These are phyloP conservation scores for Hypsibius dujardini DNA, from an alignment of 1,140 invertebrate species.

Conservation along the genomic window DNA sequence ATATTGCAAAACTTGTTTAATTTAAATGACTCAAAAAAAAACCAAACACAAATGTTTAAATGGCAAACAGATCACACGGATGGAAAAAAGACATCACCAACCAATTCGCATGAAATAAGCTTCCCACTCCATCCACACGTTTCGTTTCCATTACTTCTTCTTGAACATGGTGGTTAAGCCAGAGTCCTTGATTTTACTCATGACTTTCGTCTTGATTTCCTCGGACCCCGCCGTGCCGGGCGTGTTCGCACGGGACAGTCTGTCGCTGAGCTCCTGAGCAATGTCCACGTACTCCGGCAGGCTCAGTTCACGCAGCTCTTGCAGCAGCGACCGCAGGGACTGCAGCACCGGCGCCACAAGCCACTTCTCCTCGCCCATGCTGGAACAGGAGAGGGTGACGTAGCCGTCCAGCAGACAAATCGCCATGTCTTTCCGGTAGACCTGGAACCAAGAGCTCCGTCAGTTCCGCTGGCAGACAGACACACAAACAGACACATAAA, in stretches of 20 bases:
- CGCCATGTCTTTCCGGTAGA: slow-evolving; percentile 14
- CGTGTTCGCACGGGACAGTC: not conserved
- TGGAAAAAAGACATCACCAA: too few relatives aligned
- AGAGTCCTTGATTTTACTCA: slow-evolving; percentile 10
- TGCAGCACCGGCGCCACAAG: slow-evolving; percentile 5
- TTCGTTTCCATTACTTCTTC: not conserved
- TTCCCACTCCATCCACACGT: too few relatives aligned
- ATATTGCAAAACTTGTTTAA: too few relatives aligned
- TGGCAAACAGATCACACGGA: too few relatives aligned
- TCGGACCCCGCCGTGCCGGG: not conserved
- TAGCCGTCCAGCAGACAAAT: slow-evolving; percentile 11
- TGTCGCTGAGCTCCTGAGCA: slow-evolving; percentile 4
- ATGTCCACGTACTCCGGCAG: slow-evolving; percentile 7
- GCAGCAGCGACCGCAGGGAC: slow-evolving; percentile 2
- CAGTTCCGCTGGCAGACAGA: too few relatives aligned
- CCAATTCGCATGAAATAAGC: too few relatives aligned
- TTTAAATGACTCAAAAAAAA: too few relatives aligned
- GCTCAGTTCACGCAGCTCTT: not conserved
- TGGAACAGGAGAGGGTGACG: slow-evolving; percentile 3
- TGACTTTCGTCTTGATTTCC: slow-evolving; percentile 14
- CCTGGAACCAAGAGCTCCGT: not conserved
- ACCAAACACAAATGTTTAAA: too few relatives aligned
- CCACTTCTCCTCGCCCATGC: not conserved
- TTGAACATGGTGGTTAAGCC: slow-evolving; percentile 15
- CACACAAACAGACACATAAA: too few relatives aligned